Base-by-base conservation (phyloP, 2,888 invertebrate genomes). In the Lacanobia oleracea region DNA sequence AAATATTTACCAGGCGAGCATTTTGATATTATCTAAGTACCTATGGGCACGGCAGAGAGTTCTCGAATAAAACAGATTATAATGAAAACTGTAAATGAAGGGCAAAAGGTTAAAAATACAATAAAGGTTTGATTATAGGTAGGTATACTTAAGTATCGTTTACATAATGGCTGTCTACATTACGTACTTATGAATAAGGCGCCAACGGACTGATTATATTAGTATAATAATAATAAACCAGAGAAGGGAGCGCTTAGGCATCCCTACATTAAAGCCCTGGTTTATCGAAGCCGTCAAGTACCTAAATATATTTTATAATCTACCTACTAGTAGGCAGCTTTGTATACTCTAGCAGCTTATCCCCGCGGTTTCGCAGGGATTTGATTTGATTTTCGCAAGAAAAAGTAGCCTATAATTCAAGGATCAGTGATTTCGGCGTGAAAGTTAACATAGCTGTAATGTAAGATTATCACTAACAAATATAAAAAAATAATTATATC, bases 131-230 rank as follows among this genome's bases (percentile, higher is more conserved):
- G 7, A 72, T 45, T 23, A 27, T 63, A 45, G 16, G 1, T 60
- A 65, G 23, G 4, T 62, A 27, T 16, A 37, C 23, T n/a, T 64
- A 18, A 18, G 50, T 64, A 16, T 75, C 64, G 14, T 65, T 45
- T 65, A 76, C 56, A 65, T 77, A 65, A 64, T 78, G 63, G 50
- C 33, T 50, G 48, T 40, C 27, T 57, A 27, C n/a, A 63, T 69
- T 53, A 59, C 40, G 21, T 59, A n/a, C n/a, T n/a, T n/a, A 59
- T 56, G 18, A 72, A 33, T 40, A 48, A 43, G 72, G 48, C 56
- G 40, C 21, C 21, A 43, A 50, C 6, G 14, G 48, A 48, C 14
- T 2, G 8, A 10, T 48, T 12, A 21, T 23, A 48, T 60, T 59
- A 43, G 53, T 45, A 45, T 50, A 59, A 10, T 48, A 43, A 23